Conservation (phyloP, 2,888 invertebrate genomes). For the Allygus modestus region DNA sequence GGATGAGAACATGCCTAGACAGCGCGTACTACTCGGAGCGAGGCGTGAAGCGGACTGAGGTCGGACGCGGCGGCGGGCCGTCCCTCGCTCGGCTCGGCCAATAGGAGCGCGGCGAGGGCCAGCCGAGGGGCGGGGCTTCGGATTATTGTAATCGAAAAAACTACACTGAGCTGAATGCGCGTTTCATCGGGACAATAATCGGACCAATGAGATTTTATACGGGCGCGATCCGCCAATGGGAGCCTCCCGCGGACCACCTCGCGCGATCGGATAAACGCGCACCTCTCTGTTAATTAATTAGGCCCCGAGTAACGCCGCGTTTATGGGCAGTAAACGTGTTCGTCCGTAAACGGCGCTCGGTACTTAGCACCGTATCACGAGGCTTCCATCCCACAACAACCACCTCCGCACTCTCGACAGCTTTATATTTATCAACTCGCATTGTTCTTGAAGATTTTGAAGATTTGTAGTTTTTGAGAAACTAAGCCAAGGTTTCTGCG, state of each 20-base stretch:
- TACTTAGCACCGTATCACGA: background rate
- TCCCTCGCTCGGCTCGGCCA: slow-evolving; percentile 40
- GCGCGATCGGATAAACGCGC: background rate
- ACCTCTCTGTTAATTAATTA: slow-evolving; percentile 20
- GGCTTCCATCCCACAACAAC: no score
- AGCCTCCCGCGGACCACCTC: background rate
- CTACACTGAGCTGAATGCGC: slow-evolving; percentile 47
- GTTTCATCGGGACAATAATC: slow-evolving; percentile 60
- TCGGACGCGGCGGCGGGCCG: background rate
- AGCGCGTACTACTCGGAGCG: background rate
- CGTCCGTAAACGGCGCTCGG: background rate
- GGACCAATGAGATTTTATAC: slow-evolving; percentile 60
- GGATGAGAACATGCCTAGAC: background rate
- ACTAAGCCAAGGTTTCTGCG: no score
- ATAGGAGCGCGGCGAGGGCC: slow-evolving; percentile 37
- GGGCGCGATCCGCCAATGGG: slow-evolving; percentile 50
- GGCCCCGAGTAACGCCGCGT: background rate
- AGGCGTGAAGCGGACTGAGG: slow-evolving; percentile 54
- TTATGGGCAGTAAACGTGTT: slow-evolving; percentile 5
- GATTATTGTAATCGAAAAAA: slow-evolving; percentile 63
- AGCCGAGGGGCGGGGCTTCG: slow-evolving; percentile 56
- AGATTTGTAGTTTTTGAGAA: no score
- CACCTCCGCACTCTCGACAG: no score
- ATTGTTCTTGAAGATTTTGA: no score
- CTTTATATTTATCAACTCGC: no score